phyloP scores from a whole-genome alignment of 2,888 invertebrate species.

The Toxonevra muliebris region DNA sequence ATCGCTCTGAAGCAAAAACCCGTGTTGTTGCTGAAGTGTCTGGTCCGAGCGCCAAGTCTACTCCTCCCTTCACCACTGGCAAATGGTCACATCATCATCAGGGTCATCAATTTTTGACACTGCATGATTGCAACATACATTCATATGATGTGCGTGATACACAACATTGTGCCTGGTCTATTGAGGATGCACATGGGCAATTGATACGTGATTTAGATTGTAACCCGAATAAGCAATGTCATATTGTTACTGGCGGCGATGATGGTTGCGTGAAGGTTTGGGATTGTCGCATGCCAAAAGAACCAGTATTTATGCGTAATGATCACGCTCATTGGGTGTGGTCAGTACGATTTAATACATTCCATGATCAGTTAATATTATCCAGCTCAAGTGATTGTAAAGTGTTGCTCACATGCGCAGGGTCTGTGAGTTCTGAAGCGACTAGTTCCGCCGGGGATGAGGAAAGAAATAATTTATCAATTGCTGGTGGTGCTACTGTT shows the following conservation, averaged over 20 bases:
- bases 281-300: slow-evolving; percentile 87
- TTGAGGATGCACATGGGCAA: slow-evolving; percentile 89
- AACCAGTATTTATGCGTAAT: slow-evolving; percentile 80
- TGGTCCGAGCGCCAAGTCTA: slow-evolving; percentile 67
- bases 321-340: slow-evolving; percentile 95
- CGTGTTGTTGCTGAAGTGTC: slow-evolving; percentile 60
- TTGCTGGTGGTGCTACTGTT: background rate
- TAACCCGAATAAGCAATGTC: slow-evolving; percentile 97
- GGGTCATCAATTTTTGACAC: slow-evolving; percentile 77
- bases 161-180: slow-evolving; percentile 79
- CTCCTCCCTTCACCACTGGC: slow-evolving; percentile 82
- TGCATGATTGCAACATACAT: slow-evolving; percentile 85
- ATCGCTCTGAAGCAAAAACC: slow-evolving; percentile 70
- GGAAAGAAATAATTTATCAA: slow-evolving; percentile 52
- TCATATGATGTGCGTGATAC: slow-evolving; percentile 88
- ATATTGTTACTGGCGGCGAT: slow-evolving; percentile 92
- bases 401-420: slow-evolving; percentile 87
- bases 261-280: slow-evolving; percentile 95
- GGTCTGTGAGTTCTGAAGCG: slow-evolving; percentile 87
- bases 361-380: slow-evolving; percentile 94
- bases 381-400: slow-evolving; percentile 95
- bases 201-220: slow-evolving; percentile 92
- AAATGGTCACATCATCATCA: slow-evolving; percentile 95
- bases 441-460: slow-evolving; percentile 56
- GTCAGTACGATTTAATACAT: slow-evolving; percentile 94